Base-by-base conservation (phyloP, 2,888 invertebrate genomes). In the Linnaemya vulpina region DNA sequence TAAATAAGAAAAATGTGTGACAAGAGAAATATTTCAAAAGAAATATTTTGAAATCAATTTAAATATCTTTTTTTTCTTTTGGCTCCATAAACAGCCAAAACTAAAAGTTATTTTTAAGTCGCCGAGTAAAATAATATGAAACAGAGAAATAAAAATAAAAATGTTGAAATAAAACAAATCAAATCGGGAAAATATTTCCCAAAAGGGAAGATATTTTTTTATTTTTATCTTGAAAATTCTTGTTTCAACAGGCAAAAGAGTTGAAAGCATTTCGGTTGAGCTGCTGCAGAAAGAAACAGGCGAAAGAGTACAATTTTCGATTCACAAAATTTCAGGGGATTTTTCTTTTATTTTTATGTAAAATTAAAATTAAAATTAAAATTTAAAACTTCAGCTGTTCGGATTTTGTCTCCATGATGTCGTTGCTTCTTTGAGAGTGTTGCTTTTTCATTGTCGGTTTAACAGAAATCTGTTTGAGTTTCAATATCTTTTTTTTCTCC, bases 331-430 rank as follows among this genome's bases (percentile, higher is more conserved):
- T 55, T 10, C 9, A 65, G 65, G 40, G 51, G 38, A 30, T 58
- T 53, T 77, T 60, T 75, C 68, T 58, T 58, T 51, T n/a, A 30
- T 40, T n/a, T n/a, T n/a, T n/a, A n/a, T n/a, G n/a, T n/a, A n/a
- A n/a, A n/a, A n/a, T n/a, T n/a, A n/a, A n/a, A n/a, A n/a, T n/a
- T n/a, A 25, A 80, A 65, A 49, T 63, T 67, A 43, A 71, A 71
- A 68, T 73, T 68, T 58, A 20, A 75, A 71, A 70, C 68, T 85
- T 85, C 85, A 85, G 85, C 85, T 85, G 85, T 85, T 85, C 78
- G 70, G 71, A 75, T 84, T 82, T 85, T 82, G 85, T 85, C 82
- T 85, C 75, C 85, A 78, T 75, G 68, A 73, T 68, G 78, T 68
- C 78, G 74, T 83, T 78, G 20, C 53, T 81, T 60, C 35, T 63